These are phyloP conservation scores for Chloroceryle inda DNA, from an alignment of 2,797 vertebrate species.

Conservation along the genomic window DNA sequence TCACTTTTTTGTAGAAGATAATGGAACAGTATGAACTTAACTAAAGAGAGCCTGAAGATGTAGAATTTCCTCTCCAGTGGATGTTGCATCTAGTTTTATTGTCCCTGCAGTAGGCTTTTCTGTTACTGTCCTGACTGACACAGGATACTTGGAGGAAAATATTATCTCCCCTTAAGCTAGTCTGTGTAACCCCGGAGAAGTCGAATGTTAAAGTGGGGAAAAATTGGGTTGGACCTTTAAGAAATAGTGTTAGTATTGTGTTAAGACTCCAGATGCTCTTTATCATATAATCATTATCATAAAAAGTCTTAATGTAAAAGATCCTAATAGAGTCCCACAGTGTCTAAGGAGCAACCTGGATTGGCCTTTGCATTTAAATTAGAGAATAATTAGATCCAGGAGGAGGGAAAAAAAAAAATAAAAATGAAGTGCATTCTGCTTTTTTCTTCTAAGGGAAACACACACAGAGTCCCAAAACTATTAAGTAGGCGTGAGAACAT, in stretches of 20 bases:
- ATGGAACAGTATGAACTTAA: background rate
- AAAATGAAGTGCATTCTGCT: slow-evolving; percentile 24
- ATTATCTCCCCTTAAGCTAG: background rate
- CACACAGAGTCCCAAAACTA: slow-evolving; percentile 14
- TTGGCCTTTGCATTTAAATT: slow-evolving; percentile 80
- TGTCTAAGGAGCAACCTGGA: slow-evolving; percentile 69
- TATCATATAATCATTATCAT: slow-evolving; percentile 80
- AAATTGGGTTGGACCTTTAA: slow-evolving; percentile 66
- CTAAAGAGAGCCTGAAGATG: background rate
- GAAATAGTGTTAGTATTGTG: slow-evolving; percentile 67
- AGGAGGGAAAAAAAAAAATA: slow-evolving; percentile 19
- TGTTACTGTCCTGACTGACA: background rate
- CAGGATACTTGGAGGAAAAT: background rate
- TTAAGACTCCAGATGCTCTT: slow-evolving; percentile 80
- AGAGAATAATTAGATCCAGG: slow-evolving; percentile 78
- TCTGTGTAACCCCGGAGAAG: background rate
- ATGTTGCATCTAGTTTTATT: background rate
- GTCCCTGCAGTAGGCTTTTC: background rate
- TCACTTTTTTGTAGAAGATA: background rate
- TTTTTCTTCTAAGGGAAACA: slow-evolving; percentile 51
- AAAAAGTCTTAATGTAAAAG: slow-evolving; percentile 78
- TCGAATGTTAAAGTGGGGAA: background rate
- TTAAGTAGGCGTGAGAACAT: slow-evolving; percentile 48
- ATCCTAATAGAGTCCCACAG: slow-evolving; percentile 67
- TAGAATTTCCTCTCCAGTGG: background rate